Evolutionary conservation across 2,888 invertebrate species (phyloP), one percentile per base, ranked within the genome.

Genomic region (Abscondita cerata): DNA sequence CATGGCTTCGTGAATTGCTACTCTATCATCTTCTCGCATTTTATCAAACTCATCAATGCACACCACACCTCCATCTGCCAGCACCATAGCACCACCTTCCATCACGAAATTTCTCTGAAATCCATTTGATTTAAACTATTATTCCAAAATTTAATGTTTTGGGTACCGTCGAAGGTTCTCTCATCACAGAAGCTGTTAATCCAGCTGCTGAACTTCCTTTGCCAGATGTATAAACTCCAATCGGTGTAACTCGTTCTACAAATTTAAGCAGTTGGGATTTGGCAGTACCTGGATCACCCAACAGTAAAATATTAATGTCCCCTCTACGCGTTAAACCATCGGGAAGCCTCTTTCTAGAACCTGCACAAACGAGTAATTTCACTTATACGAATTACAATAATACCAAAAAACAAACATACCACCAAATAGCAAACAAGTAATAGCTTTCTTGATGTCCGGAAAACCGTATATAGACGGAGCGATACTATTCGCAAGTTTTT

Each of bases 11-110:
- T 99, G 99, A 76, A 99, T 99, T 40, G 98, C 98, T 6, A 99
- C 99, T 68, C 98, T 86, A 81, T 99, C 99, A 78, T 99, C 98
- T 81, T 99, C 98, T 55, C 95, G 86, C 99, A 99, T 99, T 84
- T 99, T 99, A 81, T 99, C 98, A 80, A 99, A 99, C 82, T 99
- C 99, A 80, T 99, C 99, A 77, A 99, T 99, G 80, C 99, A 99
- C 0, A 99, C 98, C 1, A 98, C 97, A 20, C 99, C 99, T 2
- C 98, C 98, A 81, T 99, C 99, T 0, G 98, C 99, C 34, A 99
- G 82, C 18, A 99, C 99, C 99, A 99, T 99, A 0, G 99, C 99
- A 8, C 99, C 99, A 9, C 99, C 98, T 82, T 98, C 98, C 94
- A 98, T 95, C 2, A 98, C 90, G 81, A 97, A 98, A 80, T 95